These are phyloP conservation scores for Notospermus geniculatus DNA, from an alignment of 1,140 invertebrate genomes.

Conservation along the genomic window DNA sequence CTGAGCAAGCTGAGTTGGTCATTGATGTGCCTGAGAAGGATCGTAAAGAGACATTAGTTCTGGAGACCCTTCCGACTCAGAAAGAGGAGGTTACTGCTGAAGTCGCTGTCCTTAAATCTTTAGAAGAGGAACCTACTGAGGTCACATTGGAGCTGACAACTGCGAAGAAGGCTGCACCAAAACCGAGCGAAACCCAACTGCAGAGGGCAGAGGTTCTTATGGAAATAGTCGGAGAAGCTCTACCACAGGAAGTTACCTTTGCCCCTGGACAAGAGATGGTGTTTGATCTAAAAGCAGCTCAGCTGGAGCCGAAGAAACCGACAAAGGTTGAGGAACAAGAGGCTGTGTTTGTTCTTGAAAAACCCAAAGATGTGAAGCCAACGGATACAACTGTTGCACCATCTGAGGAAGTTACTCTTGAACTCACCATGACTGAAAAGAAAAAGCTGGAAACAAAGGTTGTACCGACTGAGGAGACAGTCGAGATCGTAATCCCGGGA, in stretches of 20 bases:
- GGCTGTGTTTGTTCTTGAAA: background rate
- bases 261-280: background rate
- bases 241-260: background rate
- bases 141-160: background rate
- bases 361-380: background rate
- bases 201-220: background rate
- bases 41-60: background rate
- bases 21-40: background rate
- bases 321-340: background rate
- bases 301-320: background rate
- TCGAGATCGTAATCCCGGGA: background rate
- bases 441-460: background rate
- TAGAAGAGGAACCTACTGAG: background rate
- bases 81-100: background rate
- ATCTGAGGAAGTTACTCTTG: constrained; percentile 5
- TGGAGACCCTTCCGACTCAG: no score
- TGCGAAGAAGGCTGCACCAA: background rate
- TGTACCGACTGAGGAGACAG: background rate
- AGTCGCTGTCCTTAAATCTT: background rate
- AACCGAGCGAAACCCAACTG: background rate
- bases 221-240: background rate
- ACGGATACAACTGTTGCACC: background rate
- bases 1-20: background rate
- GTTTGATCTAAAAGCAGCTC: background rate
- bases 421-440: background rate